A percentile compares a stretch with the other conserved stretches of the same genome.
phyloP scores from a whole-genome alignment of 2,797 vertebrate species.

The Naso thynnoides region DNA sequence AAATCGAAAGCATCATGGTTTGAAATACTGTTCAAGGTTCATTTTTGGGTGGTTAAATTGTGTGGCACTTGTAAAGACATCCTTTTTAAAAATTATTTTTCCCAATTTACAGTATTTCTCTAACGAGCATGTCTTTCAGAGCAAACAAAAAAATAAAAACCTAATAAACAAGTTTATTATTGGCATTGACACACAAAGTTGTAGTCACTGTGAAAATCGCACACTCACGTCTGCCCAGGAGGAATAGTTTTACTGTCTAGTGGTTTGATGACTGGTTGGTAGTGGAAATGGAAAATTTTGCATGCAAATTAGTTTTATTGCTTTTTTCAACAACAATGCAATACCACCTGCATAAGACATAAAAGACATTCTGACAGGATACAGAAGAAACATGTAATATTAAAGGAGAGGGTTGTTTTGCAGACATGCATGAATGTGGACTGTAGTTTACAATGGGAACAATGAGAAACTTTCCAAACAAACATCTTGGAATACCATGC shows the following conservation, averaged over 20 bases:
- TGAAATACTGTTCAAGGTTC: not conserved
- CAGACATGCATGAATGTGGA: conserved; percentile 4
- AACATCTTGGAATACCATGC: conserved; percentile 6
- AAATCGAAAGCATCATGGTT: too few species aligned
- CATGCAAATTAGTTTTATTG: not conserved
- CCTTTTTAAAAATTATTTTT: conserved; percentile 8
- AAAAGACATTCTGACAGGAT: not conserved
- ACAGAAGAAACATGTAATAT: not conserved
- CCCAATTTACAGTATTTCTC: not conserved
- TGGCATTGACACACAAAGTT: not conserved
- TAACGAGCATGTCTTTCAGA: conserved; percentile 14
- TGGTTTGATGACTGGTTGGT: not conserved
- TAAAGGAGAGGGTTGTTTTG: not conserved
- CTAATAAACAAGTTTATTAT: not conserved
- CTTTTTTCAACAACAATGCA: not conserved
- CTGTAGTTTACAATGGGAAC: not conserved
- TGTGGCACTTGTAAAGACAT: conserved; percentile 36
- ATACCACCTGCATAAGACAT: not conserved
- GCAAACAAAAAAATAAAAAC: not conserved
- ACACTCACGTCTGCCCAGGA: not conserved
- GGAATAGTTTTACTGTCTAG: not conserved
- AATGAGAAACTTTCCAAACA: conserved; percentile 4
- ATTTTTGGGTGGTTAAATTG: conserved; percentile 40
- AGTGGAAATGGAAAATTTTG: not conserved
- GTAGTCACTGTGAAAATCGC: not conserved